Base-by-base conservation (phyloP, 2,113 vertebrate species). In the Pluvianellus socialis region DNA sequence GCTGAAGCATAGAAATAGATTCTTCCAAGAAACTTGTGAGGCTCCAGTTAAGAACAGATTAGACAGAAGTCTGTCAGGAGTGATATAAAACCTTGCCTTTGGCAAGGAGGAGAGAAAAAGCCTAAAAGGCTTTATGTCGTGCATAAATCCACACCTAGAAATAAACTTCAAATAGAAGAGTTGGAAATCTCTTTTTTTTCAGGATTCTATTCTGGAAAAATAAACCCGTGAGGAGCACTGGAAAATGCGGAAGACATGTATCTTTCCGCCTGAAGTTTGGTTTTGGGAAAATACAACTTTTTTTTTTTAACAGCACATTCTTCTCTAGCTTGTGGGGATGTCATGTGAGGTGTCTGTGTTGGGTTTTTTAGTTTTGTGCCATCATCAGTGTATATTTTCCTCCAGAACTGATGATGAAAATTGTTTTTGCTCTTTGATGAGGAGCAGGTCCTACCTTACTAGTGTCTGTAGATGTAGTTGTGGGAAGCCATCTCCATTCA, bases 341-440 rank as follows among this genome's bases (percentile, higher is more conserved):
- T 28, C 1, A 0, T 12, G 18, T 15, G 19, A 30, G 9, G 8
- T 4, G 5, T 22, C 7, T 52, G 2, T 49, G 8, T 30, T 73
- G 21, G 9, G 7, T 32, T 70, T 73, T 75, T 59, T 33, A 32
- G 35, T 55, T 90, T 81, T 82, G n/a, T 92, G 61, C 28, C 14
- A 17, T 61, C 44, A 1, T 47, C 44, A 58, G 49, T 61, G 10
- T 59, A 66, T 66, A 47, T 90, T 59, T 80, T 85, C 5, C 21
- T 85, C 44, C 56, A 86, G 66, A 82, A 38, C 20, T 83, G 63
- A 12, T 53, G 13, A 20, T 84, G 15, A 49, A 19, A 79, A 13
- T 67, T 73, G 55, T 0, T 82, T 73, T 80, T 75, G 33, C 6
- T 45, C 52, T 58, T 77, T 80, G 7, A 2, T 63, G 33, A 84